phyloP scores from a whole-genome alignment of 2,888 invertebrate genomes.

The Prostheceraeus crozeri region DNA sequence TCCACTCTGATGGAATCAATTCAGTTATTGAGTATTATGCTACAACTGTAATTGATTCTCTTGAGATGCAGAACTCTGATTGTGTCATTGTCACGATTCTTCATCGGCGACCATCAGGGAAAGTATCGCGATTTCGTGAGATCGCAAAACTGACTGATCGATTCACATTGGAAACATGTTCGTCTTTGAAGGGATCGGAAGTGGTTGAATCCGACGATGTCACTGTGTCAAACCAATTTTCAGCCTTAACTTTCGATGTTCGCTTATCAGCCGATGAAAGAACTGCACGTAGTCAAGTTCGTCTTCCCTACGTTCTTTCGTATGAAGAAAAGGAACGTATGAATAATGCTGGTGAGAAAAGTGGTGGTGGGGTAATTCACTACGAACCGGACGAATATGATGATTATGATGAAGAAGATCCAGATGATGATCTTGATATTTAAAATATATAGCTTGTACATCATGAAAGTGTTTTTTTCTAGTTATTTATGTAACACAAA shows the following conservation, averaged over 20 bases:
- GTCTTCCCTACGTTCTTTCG: background rate
- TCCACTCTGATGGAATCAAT: background rate
- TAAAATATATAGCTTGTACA: too few species aligned
- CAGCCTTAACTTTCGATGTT: background rate
- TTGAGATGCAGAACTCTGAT: background rate
- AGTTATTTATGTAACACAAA: too few species aligned
- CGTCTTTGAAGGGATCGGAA: too few species aligned
- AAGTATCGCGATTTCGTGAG: background rate
- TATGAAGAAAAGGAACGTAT: background rate
- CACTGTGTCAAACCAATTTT: too few species aligned
- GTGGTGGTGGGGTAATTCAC: slow-evolving; percentile 2
- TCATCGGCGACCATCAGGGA: background rate
- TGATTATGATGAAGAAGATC: slow-evolving; percentile 19
- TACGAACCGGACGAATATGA: slow-evolving; percentile 20
- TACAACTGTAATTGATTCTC: background rate
- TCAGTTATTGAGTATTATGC: background rate
- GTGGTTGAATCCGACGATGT: too few species aligned
- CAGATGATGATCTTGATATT: slow-evolving; percentile 22
- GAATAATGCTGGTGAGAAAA: background rate
- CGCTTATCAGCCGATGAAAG: background rate
- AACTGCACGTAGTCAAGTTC: background rate
- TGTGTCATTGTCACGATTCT: background rate
- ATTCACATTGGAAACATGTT: too few species aligned
- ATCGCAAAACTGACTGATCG: too few species aligned
- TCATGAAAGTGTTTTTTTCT: too few species aligned